These are phyloP conservation scores for Calcarius lapponicus DNA, from an alignment of 2,797 vertebrate species.

Conservation along the genomic window DNA sequence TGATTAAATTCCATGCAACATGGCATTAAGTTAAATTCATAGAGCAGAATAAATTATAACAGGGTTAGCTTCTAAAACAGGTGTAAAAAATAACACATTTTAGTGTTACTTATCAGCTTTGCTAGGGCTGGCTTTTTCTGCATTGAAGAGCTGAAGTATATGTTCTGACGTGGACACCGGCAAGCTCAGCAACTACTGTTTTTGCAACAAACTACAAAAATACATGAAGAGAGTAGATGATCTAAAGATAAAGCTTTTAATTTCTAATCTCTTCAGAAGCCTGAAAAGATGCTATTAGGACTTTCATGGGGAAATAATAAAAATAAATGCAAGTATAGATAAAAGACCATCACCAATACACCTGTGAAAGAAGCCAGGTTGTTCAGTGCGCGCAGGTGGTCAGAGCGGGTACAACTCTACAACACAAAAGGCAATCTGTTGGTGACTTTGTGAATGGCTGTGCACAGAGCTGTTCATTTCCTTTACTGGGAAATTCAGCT, in stretches of 20 bases:
- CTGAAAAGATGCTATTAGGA: neutral
- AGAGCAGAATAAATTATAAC: constrained; percentile 71
- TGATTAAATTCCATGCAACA: constrained; percentile 67
- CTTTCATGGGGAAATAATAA: neutral
- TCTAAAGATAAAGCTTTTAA: neutral
- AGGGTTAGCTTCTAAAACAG: constrained; percentile 70
- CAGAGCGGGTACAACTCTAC: neutral
- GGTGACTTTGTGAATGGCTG: neutral
- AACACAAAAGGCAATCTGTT: neutral
- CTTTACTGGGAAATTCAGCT: neutral
- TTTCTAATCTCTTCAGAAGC: neutral
- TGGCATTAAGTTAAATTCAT: constrained; percentile 70
- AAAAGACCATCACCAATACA: neutral
- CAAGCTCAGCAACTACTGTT: constrained; percentile 26
- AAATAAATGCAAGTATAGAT: neutral
- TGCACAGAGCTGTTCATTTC: neutral
- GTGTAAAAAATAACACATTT: constrained; percentile 74
- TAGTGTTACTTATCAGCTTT: constrained; percentile 70
- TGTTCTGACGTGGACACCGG: constrained; percentile 40
- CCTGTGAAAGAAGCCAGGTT: neutral
- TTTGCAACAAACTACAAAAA: constrained; percentile 43
- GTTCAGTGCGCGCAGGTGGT: neutral
- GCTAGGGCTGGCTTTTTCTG: constrained; percentile 54
- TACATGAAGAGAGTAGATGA: neutral
- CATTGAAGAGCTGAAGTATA: constrained; percentile 58